phyloP scores from a whole-genome alignment of 1,140 invertebrate genomes.

The Drosophila orena region DNA sequence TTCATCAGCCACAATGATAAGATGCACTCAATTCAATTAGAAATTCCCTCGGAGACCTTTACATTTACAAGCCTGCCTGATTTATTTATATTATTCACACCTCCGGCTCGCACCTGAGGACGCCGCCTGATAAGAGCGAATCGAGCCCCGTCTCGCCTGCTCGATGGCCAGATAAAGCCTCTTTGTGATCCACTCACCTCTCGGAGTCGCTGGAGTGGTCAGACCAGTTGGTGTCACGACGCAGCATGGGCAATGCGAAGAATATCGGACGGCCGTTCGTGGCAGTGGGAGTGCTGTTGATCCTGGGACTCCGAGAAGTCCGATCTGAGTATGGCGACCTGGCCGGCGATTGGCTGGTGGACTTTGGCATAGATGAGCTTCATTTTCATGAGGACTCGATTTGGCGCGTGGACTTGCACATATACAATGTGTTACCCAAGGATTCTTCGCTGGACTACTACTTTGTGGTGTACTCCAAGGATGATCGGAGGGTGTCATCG shows the following conservation, averaged over 20 bases:
- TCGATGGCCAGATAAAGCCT: conserved; percentile 10
- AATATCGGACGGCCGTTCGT: background rate
- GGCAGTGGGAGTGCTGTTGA: background rate
- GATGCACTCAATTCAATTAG: background rate
- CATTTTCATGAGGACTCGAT: background rate
- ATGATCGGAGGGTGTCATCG: conserved; percentile 1
- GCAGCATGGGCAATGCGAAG: conserved; percentile 15
- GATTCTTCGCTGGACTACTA: background rate
- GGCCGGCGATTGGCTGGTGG: conserved; percentile 52
- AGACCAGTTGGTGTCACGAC: conserved; percentile 20
- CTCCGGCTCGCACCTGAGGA: conserved; percentile 14
- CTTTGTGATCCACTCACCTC: conserved; percentile 12
- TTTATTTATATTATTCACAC: conserved; percentile 15
- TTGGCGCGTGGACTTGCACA: conserved; percentile 4
- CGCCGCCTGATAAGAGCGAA: conserved; percentile 20
- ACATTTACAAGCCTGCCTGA: conserved; percentile 11
- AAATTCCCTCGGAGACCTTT: background rate
- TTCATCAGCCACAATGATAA: background rate
- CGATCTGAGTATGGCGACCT: conserved; percentile 45
- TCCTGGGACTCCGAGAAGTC: background rate
- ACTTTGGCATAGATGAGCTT: conserved; percentile 20
- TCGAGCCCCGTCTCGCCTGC: conserved; percentile 10
- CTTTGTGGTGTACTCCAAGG: conserved; percentile 18
- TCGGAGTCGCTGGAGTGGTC: background rate
- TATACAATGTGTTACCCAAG: conserved; percentile 19